These are phyloP conservation scores for Acleris laterana DNA, from an alignment of 2,888 invertebrate species.

Conservation along the genomic window DNA sequence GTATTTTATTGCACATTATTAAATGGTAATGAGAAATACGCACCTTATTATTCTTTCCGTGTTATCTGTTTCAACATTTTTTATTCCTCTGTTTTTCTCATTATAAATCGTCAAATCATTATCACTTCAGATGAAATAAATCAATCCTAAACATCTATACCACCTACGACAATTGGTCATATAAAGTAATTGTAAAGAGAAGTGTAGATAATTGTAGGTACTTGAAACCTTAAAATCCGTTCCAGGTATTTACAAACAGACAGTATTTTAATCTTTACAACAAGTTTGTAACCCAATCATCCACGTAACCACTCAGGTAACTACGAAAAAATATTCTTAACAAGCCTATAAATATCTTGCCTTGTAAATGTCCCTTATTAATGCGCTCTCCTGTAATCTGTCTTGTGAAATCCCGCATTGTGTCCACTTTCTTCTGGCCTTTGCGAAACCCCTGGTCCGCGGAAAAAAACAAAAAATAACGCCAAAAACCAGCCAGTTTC, in stretches of 20 bases:
- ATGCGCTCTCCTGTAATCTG: conserved; percentile 78
- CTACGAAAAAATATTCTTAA: conserved; percentile 1
- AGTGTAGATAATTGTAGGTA: too few species aligned
- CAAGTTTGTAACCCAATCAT: too few species aligned
- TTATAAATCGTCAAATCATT: too few species aligned
- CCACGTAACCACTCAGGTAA: neutral
- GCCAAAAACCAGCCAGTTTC: conserved; percentile 39
- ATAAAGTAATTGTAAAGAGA: too few species aligned
- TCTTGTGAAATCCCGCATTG: conserved; percentile 78
- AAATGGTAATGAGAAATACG: conserved; percentile 3
- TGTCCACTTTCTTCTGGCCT: conserved; percentile 72
- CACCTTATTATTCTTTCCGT: neutral
- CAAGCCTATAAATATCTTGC: conserved; percentile 44
- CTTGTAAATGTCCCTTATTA: conserved; percentile 68
- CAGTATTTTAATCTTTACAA: too few species aligned
- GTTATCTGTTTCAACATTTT: neutral
- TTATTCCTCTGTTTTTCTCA: neutral
- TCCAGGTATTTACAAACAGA: too few species aligned
- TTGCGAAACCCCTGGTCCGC: conserved; percentile 53
- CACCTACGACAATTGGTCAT: too few species aligned
- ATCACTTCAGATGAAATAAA: too few species aligned
- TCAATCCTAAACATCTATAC: too few species aligned
- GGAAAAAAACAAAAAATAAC: conserved; percentile 43
- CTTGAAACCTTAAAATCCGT: too few species aligned
- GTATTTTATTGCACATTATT: conserved; percentile 21